Evolutionary conservation across 2,113 vertebrate genomes (phyloP), one percentile per base, ranked within the genome.

Genomic region (Theropithecus gelada): DNA sequence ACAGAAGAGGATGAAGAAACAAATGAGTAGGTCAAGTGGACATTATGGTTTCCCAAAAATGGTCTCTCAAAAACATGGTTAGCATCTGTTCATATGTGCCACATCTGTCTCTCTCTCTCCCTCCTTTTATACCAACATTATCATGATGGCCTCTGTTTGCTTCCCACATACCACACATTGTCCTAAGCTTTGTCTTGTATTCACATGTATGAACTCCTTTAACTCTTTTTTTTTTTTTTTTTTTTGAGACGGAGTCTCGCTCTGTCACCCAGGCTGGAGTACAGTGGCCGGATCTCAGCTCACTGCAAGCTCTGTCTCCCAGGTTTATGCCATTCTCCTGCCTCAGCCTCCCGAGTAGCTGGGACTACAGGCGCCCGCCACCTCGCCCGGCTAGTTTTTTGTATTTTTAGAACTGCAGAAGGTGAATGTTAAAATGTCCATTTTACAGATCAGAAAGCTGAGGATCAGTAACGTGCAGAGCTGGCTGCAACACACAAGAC

Each of bases 381-480:
- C 38, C 38, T 38, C 38, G 38, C 38, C 38, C 38, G 38, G 38
- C 38, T 38, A 38, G 38, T 38, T 38, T 38, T 38, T 38, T 38
- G 38, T 38, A 38, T 38, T 38, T 38, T 38, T 38, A 38, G 38
- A 64, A 73, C 9, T 43, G 57, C 48, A 3, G 50, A 57, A 35
- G 64, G 78, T 45, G 27, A 11, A 55, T 3, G 12, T 6, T 45
- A 83, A 23, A 16, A 78, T 4, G 32, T 76, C 72, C 85, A 91
- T 40, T 72, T 66, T 48, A 86, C 7, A 95, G 91, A 64, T 76
- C 76, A 94, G 73, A 90, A 95, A 76, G 68, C 57, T n/a, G 13
- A 83, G 45, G 43, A 14, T 27, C 45, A 55, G 22, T 45, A 50
- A 50, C 8, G 18, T 45, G 40, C 32, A 43, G 57, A 64, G 18